Conservation (phyloP, 2,888 invertebrate species). For the Lomographa bimaculata region DNA sequence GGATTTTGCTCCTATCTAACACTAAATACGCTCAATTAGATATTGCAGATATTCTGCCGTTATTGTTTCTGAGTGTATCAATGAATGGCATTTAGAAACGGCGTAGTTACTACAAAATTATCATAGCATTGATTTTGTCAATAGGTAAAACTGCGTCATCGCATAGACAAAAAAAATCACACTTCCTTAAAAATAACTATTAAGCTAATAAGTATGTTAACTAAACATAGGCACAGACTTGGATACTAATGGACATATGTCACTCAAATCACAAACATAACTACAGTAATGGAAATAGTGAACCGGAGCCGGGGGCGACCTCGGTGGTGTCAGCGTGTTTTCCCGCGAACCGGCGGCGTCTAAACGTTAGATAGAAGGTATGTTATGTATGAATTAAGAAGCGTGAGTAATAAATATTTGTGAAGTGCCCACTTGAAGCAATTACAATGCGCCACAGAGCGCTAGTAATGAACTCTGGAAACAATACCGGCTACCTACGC, state of each 20-base stretch:
- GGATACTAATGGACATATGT: conserved; percentile 27
- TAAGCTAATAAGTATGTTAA: conserved; percentile 25
- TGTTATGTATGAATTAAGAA: conserved; percentile 30
- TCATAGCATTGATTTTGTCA: conserved; percentile 1
- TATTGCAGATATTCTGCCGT: no score
- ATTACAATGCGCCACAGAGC: conserved; percentile 46
- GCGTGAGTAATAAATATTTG: conserved; percentile 53
- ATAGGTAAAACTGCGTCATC: conserved; percentile 11
- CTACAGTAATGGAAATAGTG: conserved; percentile 32
- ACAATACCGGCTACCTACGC: conserved; percentile 61
- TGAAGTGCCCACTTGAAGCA: conserved; percentile 33
- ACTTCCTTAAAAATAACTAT: conserved; percentile 14
- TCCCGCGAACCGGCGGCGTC: conserved; percentile 36
- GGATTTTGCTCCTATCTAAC: no score
- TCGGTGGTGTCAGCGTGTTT: conserved; percentile 43
- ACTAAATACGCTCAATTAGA: no score
- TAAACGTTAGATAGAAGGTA: conserved; percentile 28
- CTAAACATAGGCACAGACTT: conserved; percentile 22
- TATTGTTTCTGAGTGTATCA: no score
- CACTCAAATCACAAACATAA: conserved; percentile 30
- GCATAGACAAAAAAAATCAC: conserved; percentile 17
- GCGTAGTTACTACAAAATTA: background rate
- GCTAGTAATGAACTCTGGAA: conserved; percentile 52
- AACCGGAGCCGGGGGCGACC: conserved; percentile 36
- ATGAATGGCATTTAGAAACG: no score